Conservation (phyloP, 2,113 vertebrate genomes). For the Colistium nudipinnis region DNA sequence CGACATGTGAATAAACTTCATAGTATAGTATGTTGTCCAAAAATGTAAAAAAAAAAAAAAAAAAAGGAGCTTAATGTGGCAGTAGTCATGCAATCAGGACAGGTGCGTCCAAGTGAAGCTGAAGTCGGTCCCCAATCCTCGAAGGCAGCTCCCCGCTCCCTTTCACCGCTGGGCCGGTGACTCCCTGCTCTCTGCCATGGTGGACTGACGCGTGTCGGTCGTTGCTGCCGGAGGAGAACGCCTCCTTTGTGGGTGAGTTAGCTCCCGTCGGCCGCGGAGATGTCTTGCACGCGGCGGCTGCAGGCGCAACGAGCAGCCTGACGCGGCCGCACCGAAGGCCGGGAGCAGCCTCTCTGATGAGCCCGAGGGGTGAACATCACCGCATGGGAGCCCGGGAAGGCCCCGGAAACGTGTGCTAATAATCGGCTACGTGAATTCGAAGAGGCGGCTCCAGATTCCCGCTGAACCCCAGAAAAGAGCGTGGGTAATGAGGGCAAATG, state of each 20-base stretch:
- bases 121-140: not conserved
- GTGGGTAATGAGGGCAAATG: conserved; percentile 53
- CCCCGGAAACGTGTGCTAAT: conserved; percentile 1
- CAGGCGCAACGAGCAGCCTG: conserved; percentile 53
- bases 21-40: too few relatives aligned
- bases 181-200: not conserved
- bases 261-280: conserved; percentile 24
- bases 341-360: conserved; percentile 38
- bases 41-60: too few relatives aligned
- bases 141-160: not conserved
- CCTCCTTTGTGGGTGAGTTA: conserved; percentile 45
- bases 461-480: conserved; percentile 65
- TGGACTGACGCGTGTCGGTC: conserved; percentile 26
- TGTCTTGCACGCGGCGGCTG: conserved; percentile 42
- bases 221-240: not conserved
- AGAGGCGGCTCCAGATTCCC: conserved; percentile 37
- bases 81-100: conserved; percentile 78
- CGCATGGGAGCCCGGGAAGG: conserved; percentile 31
- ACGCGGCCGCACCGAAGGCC: conserved; percentile 55
- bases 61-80: conserved; percentile 69
- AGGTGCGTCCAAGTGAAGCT: conserved; percentile 68
- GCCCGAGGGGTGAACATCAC: conserved; percentile 23
- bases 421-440: not conserved
- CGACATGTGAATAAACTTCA: too few relatives aligned
- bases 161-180: not conserved